phyloP scores from a whole-genome alignment of 2,888 invertebrate species.

The Luperina testacea region DNA sequence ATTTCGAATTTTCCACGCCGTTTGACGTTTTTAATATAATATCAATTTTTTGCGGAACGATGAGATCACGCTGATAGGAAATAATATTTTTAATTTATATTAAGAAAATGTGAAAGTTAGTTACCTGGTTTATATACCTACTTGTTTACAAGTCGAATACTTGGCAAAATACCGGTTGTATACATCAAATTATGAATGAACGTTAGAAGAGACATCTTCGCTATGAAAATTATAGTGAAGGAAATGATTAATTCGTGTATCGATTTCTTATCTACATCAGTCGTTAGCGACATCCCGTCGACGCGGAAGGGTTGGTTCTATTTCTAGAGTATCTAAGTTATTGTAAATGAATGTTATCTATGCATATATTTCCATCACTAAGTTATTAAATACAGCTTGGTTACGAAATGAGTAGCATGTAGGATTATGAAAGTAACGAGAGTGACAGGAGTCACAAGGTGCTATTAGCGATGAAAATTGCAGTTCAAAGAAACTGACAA shows the following conservation, averaged over 20 bases:
- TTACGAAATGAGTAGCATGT: conserved; percentile 13
- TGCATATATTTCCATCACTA: conserved; percentile 30
- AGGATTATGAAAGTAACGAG: conserved; percentile 28
- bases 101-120: conserved; percentile 45
- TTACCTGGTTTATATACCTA: conserved; percentile 10
- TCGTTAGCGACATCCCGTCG: conserved; percentile 15
- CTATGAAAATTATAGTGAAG: conserved; percentile 25
- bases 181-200: conserved; percentile 6
- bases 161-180: conserved; percentile 5
- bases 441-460: conserved; percentile 28
- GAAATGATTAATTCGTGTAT: conserved; percentile 38
- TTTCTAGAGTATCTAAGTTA: conserved; percentile 3
- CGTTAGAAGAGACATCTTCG: conserved; percentile 20
- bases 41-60: conserved; percentile 14
- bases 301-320: conserved; percentile 25
- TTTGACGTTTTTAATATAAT: conserved; percentile 49
- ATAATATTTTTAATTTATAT: conserved; percentile 26
- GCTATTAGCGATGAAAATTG: conserved; percentile 39
- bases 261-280: conserved; percentile 33
- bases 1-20: conserved; percentile 42
- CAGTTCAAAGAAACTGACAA: conserved; percentile 25
- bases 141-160: not conserved
- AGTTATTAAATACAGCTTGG: conserved; percentile 18
- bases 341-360: conserved; percentile 15
- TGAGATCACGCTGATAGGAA: conserved; percentile 28